Conservation (phyloP, 64 coral and sea anemone genomes). For the Stichodactyla mertensii region DNA sequence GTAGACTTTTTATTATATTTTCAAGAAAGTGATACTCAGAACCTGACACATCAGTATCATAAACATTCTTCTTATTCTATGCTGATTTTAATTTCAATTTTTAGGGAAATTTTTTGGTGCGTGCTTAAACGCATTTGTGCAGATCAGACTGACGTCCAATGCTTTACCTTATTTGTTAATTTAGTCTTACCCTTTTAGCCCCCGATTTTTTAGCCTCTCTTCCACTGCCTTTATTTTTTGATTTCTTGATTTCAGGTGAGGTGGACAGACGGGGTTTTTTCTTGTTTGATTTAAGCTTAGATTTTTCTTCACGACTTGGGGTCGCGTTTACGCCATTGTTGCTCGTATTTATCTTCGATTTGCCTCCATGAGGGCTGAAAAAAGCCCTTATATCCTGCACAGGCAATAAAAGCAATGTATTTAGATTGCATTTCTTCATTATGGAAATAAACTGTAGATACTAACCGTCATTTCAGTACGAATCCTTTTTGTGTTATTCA, state of each 20-base stretch:
- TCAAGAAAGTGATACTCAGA: no score
- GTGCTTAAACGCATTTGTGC: background rate
- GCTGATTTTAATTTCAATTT: background rate
- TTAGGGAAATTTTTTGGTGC: background rate
- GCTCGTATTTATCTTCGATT: constrained; percentile 2
- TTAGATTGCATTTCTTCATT: background rate
- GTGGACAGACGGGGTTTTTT: constrained; percentile 15
- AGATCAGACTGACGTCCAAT: background rate
- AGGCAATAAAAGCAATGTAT: background rate
- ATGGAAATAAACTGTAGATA: background rate
- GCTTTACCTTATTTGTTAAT: background rate
- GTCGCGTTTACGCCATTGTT: constrained; percentile 3
- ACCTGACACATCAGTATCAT: no score
- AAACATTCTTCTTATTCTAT: no score
- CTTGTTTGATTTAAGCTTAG: background rate
- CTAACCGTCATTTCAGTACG: background rate
- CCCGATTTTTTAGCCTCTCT: background rate
- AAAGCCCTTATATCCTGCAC: constrained; percentile 47
- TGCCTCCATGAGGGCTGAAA: constrained; percentile 41
- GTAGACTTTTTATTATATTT: no score
- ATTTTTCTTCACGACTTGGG: background rate
- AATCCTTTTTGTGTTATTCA: background rate
- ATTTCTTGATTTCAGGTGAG: constrained; percentile 1
- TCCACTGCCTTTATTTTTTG: background rate
- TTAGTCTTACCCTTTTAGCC: background rate